Base-by-base conservation (phyloP, 23 tunicate genomes). In the Diplosoma virens region DNA sequence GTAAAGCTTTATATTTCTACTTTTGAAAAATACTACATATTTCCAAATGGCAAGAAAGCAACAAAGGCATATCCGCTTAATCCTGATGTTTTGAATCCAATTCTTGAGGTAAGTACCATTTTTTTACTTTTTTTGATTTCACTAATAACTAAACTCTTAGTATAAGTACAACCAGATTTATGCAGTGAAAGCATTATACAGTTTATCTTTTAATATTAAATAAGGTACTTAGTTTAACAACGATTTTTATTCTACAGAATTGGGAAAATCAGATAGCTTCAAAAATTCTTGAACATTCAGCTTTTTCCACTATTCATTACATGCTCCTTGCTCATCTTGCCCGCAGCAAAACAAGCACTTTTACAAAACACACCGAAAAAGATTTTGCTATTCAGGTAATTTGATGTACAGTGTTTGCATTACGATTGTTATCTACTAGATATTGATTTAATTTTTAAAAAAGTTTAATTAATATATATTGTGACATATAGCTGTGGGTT, bases 1-100 rank as follows among this genome's bases (percentile, higher is more conserved):
- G 96, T 88, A 33, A 84, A 89, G 35, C 33, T 76, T 22, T 89
- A 89, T 47, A 28, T 83, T 2, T 22, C 75, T 17, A 70, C 83
- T 0, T 78, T 89, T 6, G 78, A 89, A 31, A 78, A 77, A 34
- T 66, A 82, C 27, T 76, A 71, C 32, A 16, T 67, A 18, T 47
- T 35, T 28, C 63, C 47, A 65, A 30, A 25, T 52, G 26, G 41
- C 0, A 45, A 46, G 24, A 45, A 28, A 1, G n/a, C 14, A 47
- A 52, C n/a, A 22, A 78, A 64, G 47, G 17, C 70, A n/a, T 31
- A 80, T 56, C 84, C 84, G n/a, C 26, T 80, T 75, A 37, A 67
- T 67, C 67, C 77, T 22, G 77, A 80, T 5, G 56, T 67, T 35
- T 30, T 80, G 22, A 32, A 36, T 23, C 53, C 77, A 55, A 27